Conservation (phyloP, 2,113 vertebrate genomes). For the Myodes glareolus region DNA sequence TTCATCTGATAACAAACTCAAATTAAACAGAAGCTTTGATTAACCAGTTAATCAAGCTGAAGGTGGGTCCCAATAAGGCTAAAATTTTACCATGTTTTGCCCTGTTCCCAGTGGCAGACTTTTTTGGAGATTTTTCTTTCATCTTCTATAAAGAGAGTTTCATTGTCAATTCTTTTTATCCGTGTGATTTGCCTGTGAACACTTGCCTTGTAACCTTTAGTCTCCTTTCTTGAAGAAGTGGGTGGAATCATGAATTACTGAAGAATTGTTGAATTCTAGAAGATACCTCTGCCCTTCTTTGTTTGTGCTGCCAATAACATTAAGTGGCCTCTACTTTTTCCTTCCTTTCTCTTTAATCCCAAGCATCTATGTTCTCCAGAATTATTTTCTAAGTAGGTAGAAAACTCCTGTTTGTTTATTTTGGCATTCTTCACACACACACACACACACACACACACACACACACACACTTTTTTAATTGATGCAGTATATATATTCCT, state of each 20-base stretch:
- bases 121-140: constrained; percentile 61
- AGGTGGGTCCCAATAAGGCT: not conserved
- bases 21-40: constrained; percentile 52
- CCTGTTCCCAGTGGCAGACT: not conserved
- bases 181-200: constrained; percentile 45
- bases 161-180: constrained; percentile 49
- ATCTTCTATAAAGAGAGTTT: constrained; percentile 48
- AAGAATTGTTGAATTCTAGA: constrained; percentile 9
- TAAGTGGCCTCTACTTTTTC: not conserved
- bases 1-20: constrained; percentile 46
- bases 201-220: constrained; percentile 45
- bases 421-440: not conserved
- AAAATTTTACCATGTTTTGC: constrained; percentile 19
- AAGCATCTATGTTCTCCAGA: not conserved
- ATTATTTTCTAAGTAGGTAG: not conserved
- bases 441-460: not conserved
- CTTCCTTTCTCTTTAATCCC: not conserved
- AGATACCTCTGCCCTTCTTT: not conserved
- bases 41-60: constrained; percentile 28
- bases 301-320: not conserved
- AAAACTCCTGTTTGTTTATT: not conserved
- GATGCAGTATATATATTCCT: not conserved
- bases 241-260: not conserved
- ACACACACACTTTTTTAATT: not conserved
- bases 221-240: constrained; percentile 16